Evolutionary conservation across 2,797 vertebrate species (phyloP).

Genomic region (Phalloptychus januarius): DNA sequence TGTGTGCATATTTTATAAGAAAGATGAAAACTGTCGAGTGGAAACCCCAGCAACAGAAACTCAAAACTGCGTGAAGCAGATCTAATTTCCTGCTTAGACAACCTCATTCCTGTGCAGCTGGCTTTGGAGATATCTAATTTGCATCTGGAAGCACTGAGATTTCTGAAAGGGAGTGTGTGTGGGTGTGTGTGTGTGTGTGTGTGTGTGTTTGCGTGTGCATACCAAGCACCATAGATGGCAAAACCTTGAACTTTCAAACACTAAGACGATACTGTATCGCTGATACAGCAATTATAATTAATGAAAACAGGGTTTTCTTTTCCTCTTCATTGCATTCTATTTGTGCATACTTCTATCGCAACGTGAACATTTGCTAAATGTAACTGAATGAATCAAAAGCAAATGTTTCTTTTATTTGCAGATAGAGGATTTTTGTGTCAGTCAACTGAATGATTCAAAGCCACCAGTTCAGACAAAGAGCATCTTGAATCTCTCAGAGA

Average conservation of each 20-base stretch:
- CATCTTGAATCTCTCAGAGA: constrained; percentile 16
- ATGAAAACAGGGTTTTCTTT: not conserved
- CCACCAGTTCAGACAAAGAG: constrained; percentile 15
- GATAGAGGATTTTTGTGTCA: constrained; percentile 10
- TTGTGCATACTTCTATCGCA: constrained; percentile 17
- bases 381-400: constrained; percentile 26
- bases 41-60: constrained; percentile 48
- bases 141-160: constrained; percentile 32
- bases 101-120: constrained; percentile 49
- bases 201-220: not conserved
- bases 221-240: constrained; percentile 17
- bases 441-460: not conserved
- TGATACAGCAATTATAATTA: constrained; percentile 20
- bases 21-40: constrained; percentile 56
- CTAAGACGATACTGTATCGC: constrained; percentile 18
- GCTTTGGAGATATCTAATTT: constrained; percentile 45
- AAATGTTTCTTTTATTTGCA: constrained; percentile 11
- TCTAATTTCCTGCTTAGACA: constrained; percentile 59
- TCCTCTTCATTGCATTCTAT: not conserved
- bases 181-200: constrained; percentile 5
- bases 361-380: constrained; percentile 32
- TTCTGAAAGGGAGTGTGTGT: constrained; percentile 8
- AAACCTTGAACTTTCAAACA: constrained; percentile 25
- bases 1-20: constrained; percentile 64
- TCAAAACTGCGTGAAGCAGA: constrained; percentile 42